Percentiles rank a stretch among this genome's conserved stretches.
Conservation (phyloP, 2,797 vertebrate species). For the Kryptopterus vitreolus region DNA sequence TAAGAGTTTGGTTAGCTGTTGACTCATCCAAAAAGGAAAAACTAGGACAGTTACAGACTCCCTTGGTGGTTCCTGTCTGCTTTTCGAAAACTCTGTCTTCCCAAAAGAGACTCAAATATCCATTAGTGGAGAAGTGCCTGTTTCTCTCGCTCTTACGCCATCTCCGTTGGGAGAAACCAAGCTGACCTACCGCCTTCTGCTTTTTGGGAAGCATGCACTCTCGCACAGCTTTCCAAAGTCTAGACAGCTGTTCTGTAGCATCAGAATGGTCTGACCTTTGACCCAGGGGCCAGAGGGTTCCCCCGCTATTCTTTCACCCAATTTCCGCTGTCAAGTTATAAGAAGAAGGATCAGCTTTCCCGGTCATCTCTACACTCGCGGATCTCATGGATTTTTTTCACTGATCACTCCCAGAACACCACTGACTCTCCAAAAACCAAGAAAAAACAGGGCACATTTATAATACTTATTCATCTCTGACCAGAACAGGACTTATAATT, state of each 20-base stretch:
- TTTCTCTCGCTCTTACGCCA: neutral
- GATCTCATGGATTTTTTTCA: neutral
- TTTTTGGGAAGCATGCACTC: constrained; percentile 13
- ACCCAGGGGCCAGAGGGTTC: constrained; percentile 57
- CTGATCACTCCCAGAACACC: neutral
- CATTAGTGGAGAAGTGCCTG: constrained; percentile 22
- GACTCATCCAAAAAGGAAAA: neutral
- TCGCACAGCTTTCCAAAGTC: constrained; percentile 12
- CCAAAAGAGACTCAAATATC: constrained; percentile 32
- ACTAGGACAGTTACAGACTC: constrained; percentile 12
- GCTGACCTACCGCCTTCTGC: neutral
- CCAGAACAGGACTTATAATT: neutral
- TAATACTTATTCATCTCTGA: neutral
- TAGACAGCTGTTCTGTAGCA: constrained; percentile 56
- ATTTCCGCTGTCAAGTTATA: constrained; percentile 59
- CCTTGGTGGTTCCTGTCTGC: constrained; percentile 19
- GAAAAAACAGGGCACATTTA: neutral
- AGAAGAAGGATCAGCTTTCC: constrained; percentile 56
- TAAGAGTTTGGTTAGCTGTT: neutral
- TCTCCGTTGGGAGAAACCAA: constrained; percentile 10
- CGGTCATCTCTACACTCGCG: constrained; percentile 17
- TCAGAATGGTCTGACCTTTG: constrained; percentile 56
- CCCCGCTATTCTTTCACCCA: constrained; percentile 49
- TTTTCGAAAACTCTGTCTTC: constrained; percentile 17
- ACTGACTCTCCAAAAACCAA: neutral